These are phyloP conservation scores for Thryonomys swinderianus DNA, from an alignment of 2,113 vertebrate species.

Conservation along the genomic window DNA sequence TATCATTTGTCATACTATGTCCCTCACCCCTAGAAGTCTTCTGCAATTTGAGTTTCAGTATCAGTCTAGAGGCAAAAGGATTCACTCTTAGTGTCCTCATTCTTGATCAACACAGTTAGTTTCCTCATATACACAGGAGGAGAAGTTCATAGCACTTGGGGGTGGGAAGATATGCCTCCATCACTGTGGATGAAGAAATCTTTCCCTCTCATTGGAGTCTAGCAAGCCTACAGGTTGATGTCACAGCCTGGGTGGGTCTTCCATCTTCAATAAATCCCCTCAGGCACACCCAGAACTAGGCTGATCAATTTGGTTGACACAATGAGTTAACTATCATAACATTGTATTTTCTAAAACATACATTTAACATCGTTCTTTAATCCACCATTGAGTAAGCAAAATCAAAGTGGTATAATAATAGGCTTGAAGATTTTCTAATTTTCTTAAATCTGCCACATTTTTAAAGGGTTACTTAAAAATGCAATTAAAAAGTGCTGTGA, in stretches of 20 bases:
- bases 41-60: too few species aligned
- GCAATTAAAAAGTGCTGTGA: not conserved
- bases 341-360: not conserved
- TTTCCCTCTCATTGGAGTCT: too few species aligned
- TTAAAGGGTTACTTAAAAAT: not conserved
- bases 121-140: too few species aligned
- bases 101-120: too few species aligned
- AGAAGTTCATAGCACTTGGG: too few species aligned
- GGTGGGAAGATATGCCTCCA: too few species aligned
- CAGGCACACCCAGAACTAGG: not conserved
- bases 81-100: too few species aligned
- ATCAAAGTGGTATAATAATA: constrained; percentile 28
- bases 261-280: not conserved
- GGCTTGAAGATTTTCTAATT: not conserved
- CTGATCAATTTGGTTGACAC: not conserved
- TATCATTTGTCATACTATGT: too few species aligned
- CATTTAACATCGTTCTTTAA: constrained; percentile 34
- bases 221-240: not conserved
- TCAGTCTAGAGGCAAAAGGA: too few species aligned
- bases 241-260: not conserved
- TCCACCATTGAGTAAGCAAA: constrained; percentile 24
- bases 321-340: not conserved
- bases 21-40: too few species aligned
- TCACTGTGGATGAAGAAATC: too few species aligned
- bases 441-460: constrained; percentile 16